Evolutionary conservation across 2,113 vertebrate genomes (phyloP).

Genomic region (Tragelaphus buxtoni): DNA sequence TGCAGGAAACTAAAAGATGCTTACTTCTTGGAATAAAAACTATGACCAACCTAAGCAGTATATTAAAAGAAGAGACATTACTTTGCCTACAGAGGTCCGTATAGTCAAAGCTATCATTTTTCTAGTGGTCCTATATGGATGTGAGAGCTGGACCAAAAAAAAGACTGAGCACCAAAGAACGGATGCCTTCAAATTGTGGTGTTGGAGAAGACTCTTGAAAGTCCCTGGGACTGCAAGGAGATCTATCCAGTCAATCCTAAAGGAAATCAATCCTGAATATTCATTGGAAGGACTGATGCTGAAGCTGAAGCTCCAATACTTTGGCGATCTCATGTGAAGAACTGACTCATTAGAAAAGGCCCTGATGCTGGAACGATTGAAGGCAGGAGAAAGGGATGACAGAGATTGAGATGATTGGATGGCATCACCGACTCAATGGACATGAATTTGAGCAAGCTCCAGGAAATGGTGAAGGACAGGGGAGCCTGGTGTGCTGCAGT

Average conservation of each 20-base stretch:
- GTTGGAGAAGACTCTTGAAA: not conserved
- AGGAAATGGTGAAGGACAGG: not conserved
- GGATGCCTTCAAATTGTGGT: not conserved
- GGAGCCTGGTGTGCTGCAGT: not conserved
- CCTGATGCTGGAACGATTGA: not conserved
- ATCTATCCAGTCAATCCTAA: not conserved
- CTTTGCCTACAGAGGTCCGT: fast-evolving
- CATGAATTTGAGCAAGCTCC: not conserved
- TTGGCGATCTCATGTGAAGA: not conserved
- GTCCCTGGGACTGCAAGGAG: not conserved
- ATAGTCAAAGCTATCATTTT: not conserved
- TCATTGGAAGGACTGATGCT: not conserved
- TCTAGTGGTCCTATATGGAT: not conserved
- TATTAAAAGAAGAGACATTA: not conserved
- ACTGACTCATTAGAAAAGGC: not conserved
- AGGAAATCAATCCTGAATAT: not conserved
- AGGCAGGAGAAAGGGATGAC: not conserved
- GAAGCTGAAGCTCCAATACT: not conserved
- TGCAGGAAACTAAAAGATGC: not conserved
- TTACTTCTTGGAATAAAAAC: not conserved
- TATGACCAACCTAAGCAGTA: not conserved
- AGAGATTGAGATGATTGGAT: not conserved
- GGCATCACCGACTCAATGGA: not conserved
- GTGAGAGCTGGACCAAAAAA: not conserved
- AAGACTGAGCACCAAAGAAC: not conserved